Conservation (phyloP, 1,140 invertebrate species). For the Cyphomyrmex costatus region DNA sequence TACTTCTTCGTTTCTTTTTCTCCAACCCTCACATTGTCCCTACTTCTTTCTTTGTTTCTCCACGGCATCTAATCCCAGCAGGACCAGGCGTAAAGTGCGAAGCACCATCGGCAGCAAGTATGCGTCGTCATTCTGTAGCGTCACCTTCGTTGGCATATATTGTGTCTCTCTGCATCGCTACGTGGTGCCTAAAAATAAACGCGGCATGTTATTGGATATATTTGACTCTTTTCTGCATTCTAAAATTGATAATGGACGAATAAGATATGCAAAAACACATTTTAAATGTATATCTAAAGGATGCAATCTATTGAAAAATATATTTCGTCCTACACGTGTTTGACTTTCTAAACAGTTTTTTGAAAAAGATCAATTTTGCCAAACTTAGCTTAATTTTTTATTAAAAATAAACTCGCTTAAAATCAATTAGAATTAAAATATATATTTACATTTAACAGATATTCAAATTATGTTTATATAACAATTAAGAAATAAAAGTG, state of each 20-base stretch:
- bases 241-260: background rate
- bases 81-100: constrained; percentile 71
- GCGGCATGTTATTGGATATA: constrained; percentile 12
- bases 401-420: background rate
- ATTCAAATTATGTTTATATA: background rate
- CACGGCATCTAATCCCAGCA: constrained; percentile 81
- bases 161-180: background rate
- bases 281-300: background rate
- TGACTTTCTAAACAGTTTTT: background rate
- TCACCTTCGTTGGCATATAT: constrained; percentile 42
- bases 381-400: background rate
- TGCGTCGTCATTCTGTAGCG: constrained; percentile 73
- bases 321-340: background rate
- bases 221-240: background rate
- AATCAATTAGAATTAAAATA: constrained; percentile 12
- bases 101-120: constrained; percentile 74
- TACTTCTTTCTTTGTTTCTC: constrained; percentile 77
- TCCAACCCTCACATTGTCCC: constrained; percentile 44
- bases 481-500: background rate
- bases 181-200: constrained; percentile 45
- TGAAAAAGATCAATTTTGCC: background rate
- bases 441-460: background rate
- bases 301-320: background rate
- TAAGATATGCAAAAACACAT: background rate
- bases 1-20: constrained; percentile 70